phyloP scores from a whole-genome alignment of 2,113 vertebrate genomes.

The Elephas maximus region DNA sequence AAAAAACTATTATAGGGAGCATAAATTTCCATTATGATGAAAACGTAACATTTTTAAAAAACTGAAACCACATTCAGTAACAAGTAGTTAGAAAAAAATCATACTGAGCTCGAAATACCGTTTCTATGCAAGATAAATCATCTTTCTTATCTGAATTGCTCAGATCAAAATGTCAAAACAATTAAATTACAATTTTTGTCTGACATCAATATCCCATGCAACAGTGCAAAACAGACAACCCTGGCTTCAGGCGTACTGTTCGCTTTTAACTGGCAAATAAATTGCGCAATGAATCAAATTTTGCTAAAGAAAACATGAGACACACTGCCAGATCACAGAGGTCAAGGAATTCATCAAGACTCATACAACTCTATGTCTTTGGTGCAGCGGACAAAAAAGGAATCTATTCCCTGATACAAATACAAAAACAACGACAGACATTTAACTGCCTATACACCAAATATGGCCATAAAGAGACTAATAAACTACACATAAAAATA shows the following conservation, averaged over 20 bases:
- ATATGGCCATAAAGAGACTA: not conserved
- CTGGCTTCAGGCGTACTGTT: slow-evolving; percentile 45
- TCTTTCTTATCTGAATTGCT: slow-evolving; percentile 65
- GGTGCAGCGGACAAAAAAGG: not conserved
- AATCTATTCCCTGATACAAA: not conserved
- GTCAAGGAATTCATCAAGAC: slow-evolving; percentile 61
- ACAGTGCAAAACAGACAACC: slow-evolving; percentile 65
- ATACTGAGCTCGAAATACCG: slow-evolving; percentile 30
- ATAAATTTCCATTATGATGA: slow-evolving; percentile 37
- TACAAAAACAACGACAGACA: slow-evolving; percentile 18
- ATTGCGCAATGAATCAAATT: slow-evolving; percentile 70
- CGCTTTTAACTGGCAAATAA: slow-evolving; percentile 71
- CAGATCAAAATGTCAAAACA: slow-evolving; percentile 78
- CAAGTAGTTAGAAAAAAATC: not conserved
- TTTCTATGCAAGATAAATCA: slow-evolving; percentile 71
- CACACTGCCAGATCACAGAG: slow-evolving; percentile 55
- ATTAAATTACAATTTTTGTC: slow-evolving; percentile 76
- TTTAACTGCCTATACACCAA: not conserved
- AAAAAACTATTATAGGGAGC: not conserved
- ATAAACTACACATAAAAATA: slow-evolving; percentile 23
- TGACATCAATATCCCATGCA: slow-evolving; percentile 62
- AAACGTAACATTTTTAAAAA: slow-evolving; percentile 47
- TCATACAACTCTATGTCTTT: not conserved
- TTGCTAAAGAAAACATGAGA: slow-evolving; percentile 48
- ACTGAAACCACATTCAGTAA: slow-evolving; percentile 34